Base-by-base conservation (phyloP, 2,888 invertebrate species). In the Halictus quadricinctus region DNA sequence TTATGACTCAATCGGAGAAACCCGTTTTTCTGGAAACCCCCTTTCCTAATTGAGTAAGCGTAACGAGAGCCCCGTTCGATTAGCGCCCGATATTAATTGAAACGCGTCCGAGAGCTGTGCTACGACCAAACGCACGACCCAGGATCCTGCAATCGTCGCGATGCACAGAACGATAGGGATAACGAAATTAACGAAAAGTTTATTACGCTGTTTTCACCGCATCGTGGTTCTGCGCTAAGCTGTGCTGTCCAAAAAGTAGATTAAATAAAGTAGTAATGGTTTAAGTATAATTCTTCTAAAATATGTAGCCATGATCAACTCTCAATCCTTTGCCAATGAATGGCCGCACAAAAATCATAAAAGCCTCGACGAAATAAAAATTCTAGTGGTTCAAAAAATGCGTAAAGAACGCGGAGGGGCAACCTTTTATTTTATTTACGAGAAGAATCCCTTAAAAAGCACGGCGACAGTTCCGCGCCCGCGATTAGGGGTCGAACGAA, bases 41-140 rank as follows among this genome's bases (percentile, higher is more conserved):
- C 29, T 36, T 66, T 36, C 29, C 66, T 66, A 66, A 66, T 36
- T 66, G 66, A 66, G 66, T 66, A 66, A 66, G 66, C 66, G 66
- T 29, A 36, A 66, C 66, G 66, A 36, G 66, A 29, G 18, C 18
- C 25, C 1, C 36, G 66, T 36, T 36, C 15, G 66, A 66, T 66
- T 66, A 66, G 66, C 66, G 18, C 29, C 18, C 18, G 66, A 66
- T 29, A 66, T 66, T 66, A 36, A 66, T 60, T 60, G 60, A 60
- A 13, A 6, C 60, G 25, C 13, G 25, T 0, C 7, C 66, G 66
- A 7, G 66, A 36, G 66, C 36, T 10, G 54, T 10, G 21, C 8
- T 21, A 21, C 21, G 21, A 10, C 21, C 8, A 10, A n/a, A 10
- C 8, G 54, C 10, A 1, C 12, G 8, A 54, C 21, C 54, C 21